phyloP scores from a whole-genome alignment of 2,888 invertebrate genomes.

The Rhagonycha fulva region DNA sequence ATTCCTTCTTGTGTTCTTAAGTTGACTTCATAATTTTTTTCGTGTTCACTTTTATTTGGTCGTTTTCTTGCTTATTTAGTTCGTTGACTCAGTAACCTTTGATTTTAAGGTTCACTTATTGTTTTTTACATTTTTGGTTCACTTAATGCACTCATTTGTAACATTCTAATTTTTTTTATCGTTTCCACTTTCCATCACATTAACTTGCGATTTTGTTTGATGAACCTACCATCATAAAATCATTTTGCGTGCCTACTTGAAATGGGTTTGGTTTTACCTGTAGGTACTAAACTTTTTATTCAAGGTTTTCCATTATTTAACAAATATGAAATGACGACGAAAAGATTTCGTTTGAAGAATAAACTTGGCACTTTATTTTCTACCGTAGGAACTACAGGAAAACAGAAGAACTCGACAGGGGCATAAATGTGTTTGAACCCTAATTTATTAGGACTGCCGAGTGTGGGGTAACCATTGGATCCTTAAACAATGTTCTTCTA shows the following conservation, averaged over 20 bases:
- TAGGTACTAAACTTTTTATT: neutral
- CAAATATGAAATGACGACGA: neutral
- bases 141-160: neutral
- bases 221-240: too few relatives aligned
- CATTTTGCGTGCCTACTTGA: too few relatives aligned
- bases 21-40: conserved; percentile 29
- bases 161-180: neutral
- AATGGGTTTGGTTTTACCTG: neutral
- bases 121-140: neutral
- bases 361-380: neutral
- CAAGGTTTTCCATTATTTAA: neutral
- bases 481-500: too few relatives aligned
- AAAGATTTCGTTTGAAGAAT: neutral
- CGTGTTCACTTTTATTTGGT: conserved; percentile 25
- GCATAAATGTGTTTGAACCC: too few relatives aligned
- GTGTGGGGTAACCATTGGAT: too few relatives aligned
- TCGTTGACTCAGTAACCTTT: conserved; percentile 36
- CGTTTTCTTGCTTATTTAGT: conserved; percentile 30
- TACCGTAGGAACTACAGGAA: too few relatives aligned
- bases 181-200: neutral
- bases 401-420: too few relatives aligned
- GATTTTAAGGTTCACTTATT: conserved; percentile 14
- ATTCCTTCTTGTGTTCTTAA: conserved; percentile 36
- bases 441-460: too few relatives aligned
- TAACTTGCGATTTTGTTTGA: neutral